Percentiles rank a stretch among this genome's conserved stretches.
These are phyloP conservation scores for Myotis findleyi DNA, from an alignment of 2,797 vertebrate genomes.

Conservation along the genomic window DNA sequence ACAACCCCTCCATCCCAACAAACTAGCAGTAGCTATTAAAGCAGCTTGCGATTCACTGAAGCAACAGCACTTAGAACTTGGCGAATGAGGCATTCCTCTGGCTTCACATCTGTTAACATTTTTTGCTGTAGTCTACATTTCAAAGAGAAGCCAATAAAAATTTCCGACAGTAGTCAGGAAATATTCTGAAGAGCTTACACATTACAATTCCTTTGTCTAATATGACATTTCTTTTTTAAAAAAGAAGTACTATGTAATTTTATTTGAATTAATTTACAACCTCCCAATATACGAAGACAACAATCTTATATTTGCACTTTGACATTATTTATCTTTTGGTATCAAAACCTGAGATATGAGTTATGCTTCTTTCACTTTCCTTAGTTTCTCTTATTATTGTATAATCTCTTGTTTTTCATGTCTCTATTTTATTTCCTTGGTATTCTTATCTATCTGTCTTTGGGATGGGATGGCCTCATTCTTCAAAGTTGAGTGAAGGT, in stretches of 20 bases:
- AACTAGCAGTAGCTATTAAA: slow-evolving; percentile 59
- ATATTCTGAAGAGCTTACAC: slow-evolving; percentile 33
- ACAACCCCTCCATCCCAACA: no score
- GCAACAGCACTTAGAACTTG: slow-evolving; percentile 66
- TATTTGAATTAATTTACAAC: background rate
- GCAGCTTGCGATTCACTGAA: slow-evolving; percentile 64
- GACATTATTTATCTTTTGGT: background rate
- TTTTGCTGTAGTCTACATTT: slow-evolving; percentile 44
- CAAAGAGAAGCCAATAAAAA: slow-evolving; percentile 58
- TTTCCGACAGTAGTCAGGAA: slow-evolving; percentile 45
- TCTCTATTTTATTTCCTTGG: background rate
- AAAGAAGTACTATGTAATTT: background rate
- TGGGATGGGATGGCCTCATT: background rate
- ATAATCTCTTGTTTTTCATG: background rate
- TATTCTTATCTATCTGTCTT: background rate
- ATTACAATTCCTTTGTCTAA: background rate
- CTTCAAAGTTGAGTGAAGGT: background rate
- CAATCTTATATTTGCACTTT: background rate
- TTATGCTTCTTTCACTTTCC: background rate
- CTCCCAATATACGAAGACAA: background rate
- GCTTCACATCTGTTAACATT: slow-evolving; percentile 73
- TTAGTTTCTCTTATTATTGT: background rate
- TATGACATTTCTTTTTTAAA: background rate
- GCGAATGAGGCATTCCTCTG: slow-evolving; percentile 52
- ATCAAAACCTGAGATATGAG: background rate